A percentile compares a stretch with the other conserved stretches of the same genome.
Conservation (phyloP, 2,113 vertebrate species). For the Cynocephalus volans region DNA sequence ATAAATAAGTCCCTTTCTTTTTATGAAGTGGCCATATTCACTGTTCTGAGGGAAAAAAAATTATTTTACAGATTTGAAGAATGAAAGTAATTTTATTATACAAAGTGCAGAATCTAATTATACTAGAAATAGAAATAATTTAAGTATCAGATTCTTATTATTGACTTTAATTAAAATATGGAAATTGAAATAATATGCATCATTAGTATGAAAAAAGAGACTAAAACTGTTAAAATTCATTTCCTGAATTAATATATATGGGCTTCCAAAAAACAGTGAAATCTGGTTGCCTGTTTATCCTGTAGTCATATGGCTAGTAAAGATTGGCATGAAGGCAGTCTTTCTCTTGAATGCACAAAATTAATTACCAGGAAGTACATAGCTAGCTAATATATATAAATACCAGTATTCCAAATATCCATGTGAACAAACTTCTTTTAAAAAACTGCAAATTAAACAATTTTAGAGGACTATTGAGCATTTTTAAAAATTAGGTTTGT, state of each 20-base stretch:
- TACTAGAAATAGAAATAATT: slow-evolving; percentile 61
- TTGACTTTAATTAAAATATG: slow-evolving; percentile 71
- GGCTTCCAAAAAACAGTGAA: not conserved
- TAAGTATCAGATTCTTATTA: slow-evolving; percentile 69
- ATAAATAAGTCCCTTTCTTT: slow-evolving; percentile 25
- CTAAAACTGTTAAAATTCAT: slow-evolving; percentile 55
- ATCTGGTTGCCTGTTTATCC: not conserved
- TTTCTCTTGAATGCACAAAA: slow-evolving; percentile 17
- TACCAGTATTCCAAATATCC: not conserved
- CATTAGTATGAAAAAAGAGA: slow-evolving; percentile 31
- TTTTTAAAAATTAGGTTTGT: not conserved
- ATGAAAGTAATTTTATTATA: not conserved
- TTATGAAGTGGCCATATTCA: not conserved
- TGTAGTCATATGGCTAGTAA: slow-evolving; percentile 7
- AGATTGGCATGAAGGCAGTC: not conserved
- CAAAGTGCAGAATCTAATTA: slow-evolving; percentile 69
- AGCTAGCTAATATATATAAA: not conserved
- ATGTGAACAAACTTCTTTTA: slow-evolving; percentile 1
- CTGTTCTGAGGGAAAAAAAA: not conserved
- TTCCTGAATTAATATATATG: slow-evolving; percentile 47
- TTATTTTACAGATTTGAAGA: slow-evolving; percentile 6
- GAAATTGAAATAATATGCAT: slow-evolving; percentile 43
- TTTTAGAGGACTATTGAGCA: not conserved
- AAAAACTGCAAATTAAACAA: not conserved
- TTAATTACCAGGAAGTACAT: not conserved